Evolutionary conservation across 1,140 invertebrate species (phyloP), one percentile per base, ranked within the genome.

Genomic region (Papilio polytes): DNA sequence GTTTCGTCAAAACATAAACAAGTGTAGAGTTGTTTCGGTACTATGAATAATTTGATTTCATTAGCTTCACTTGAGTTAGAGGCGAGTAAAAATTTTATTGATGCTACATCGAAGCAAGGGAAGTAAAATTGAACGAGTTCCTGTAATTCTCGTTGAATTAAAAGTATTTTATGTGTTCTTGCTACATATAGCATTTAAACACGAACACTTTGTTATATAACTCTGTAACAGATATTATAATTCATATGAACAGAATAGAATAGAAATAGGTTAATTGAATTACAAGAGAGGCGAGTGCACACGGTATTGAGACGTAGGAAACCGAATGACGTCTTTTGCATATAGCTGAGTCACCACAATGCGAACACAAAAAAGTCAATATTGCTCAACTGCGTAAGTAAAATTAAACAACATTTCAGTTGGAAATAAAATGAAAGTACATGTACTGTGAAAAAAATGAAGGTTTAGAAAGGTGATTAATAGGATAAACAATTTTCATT

Each of bases 31-130:
- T 31, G 63, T 70, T 70, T 70, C 63, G 63, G 63, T 59, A 56
- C 74, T 59, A 78, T 56, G 74, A 44, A 78, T 78, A 78, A 78
- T 78, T 78, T 78, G 74, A 78, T 78, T 78, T 78, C 26, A 78
- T 78, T 59, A n/a, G 63, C 63, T 70, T 31, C 63, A 70, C 56
- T 78, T 44, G 6, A 12, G 53, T 78, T 78, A 44, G 36, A 46
- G 56, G 26, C 36, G 18, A 66, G 41, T 78, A 78, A 78, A 78
- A 66, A n/a, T 56, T 78, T 78, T 78, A 78, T 78, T 22, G 77
- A 78, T 36, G 20, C 66, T 44, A 77, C 51, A 53, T 56, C 46
- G 74, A 77, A 53, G 74, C n/a, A 13, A 13, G 31, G 51, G 41
- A 74, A 51, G 74, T 76, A 76, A 26, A 51, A 48, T 51, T 31